Evolutionary conservation across 2,888 invertebrate genomes (phyloP).

Genomic region (Malthinus seriepunctatus): DNA sequence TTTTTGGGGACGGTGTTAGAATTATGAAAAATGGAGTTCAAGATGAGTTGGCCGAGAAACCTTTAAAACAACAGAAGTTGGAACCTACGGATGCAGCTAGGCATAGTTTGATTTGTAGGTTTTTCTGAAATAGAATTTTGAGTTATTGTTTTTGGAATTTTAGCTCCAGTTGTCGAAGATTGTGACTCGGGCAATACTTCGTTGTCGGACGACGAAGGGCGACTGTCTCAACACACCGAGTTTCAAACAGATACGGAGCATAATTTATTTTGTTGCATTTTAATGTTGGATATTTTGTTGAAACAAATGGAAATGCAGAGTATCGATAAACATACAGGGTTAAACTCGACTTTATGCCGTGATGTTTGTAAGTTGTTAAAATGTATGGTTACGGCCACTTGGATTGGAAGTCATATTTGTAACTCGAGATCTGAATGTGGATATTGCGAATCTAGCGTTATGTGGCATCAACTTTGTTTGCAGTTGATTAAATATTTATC

Average conservation of each 20-base stretch:
- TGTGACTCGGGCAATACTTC: slow-evolving; percentile 68
- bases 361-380: slow-evolving; percentile 75
- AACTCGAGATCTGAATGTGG: slow-evolving; percentile 74
- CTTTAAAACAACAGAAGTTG: slow-evolving; percentile 52
- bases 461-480: slow-evolving; percentile 92
- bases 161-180: slow-evolving; percentile 69
- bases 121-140: neutral
- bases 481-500: slow-evolving; percentile 79
- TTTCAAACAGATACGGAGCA: slow-evolving; percentile 73
- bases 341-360: slow-evolving; percentile 74
- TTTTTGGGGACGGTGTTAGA: slow-evolving; percentile 87
- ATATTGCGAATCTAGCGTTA: slow-evolving; percentile 90
- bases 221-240: slow-evolving; percentile 64
- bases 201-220: slow-evolving; percentile 70
- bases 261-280: slow-evolving; percentile 91
- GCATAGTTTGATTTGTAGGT: slow-evolving; percentile 31
- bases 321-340: slow-evolving; percentile 78
- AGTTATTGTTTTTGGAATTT: slow-evolving; percentile 25
- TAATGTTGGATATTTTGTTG: slow-evolving; percentile 93
- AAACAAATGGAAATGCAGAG: slow-evolving; percentile 94
- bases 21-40: slow-evolving; percentile 66
- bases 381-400: slow-evolving; percentile 74
- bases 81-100: slow-evolving; percentile 47
- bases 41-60: slow-evolving; percentile 53
- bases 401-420: slow-evolving; percentile 69